Conservation (phyloP, 1,140 invertebrate genomes). For the Meloidogyne exigua region DNA sequence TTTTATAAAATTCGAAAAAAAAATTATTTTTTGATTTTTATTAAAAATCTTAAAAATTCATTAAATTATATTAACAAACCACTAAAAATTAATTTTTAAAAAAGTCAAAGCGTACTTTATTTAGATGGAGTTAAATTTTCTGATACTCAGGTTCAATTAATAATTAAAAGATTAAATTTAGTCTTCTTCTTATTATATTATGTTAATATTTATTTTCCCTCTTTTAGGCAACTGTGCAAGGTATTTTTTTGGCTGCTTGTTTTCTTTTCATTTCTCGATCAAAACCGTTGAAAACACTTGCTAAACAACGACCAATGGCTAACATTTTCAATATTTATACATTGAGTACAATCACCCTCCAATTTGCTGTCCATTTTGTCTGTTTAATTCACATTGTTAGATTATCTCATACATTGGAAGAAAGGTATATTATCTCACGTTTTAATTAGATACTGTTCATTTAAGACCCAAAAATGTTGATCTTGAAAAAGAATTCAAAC, state of each 20-base stretch:
- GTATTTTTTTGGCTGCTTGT: conserved; percentile 86
- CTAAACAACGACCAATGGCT: conserved; percentile 87
- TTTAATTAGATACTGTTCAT: conserved; percentile 30
- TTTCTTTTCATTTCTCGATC: conserved; percentile 97
- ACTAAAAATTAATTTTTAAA: too few relatives aligned
- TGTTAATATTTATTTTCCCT: too few relatives aligned
- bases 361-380: conserved; percentile 91
- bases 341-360: conserved; percentile 85
- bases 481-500: conserved; percentile 83
- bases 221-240: conserved; percentile 63
- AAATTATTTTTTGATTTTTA: too few relatives aligned
- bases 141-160: conserved; percentile 78
- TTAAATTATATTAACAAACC: too few relatives aligned
- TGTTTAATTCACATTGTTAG: conserved; percentile 83
- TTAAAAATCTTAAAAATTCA: too few relatives aligned
- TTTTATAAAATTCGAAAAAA: too few relatives aligned
- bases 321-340: conserved; percentile 99
- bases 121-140: conserved; percentile 96
- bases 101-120: conserved; percentile 96
- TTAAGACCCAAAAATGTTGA: conserved; percentile 66
- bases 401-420: conserved; percentile 52
- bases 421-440: conserved; percentile 55
- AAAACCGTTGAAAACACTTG: conserved; percentile 89
- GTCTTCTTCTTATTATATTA: conserved; percentile 32
- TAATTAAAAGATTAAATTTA: too few relatives aligned